phyloP scores from a whole-genome alignment of 1,140 invertebrate species.

The Nixonia krombeini region DNA sequence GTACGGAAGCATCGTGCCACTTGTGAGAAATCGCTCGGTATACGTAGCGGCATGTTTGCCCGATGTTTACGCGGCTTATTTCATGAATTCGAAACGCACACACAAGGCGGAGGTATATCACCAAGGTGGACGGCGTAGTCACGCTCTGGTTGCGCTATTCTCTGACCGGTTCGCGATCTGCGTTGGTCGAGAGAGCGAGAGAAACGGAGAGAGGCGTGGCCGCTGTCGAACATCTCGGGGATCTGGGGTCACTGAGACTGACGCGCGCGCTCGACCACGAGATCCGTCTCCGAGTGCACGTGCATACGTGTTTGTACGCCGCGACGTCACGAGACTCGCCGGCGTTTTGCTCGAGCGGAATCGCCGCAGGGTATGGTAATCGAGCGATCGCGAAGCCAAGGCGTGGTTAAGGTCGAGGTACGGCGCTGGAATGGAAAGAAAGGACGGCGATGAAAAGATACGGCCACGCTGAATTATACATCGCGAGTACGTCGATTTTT shows the following conservation, averaged over 20 bases:
- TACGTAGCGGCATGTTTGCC: background rate
- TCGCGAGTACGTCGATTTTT: background rate
- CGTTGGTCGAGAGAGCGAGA: too few relatives aligned
- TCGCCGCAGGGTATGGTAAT: background rate
- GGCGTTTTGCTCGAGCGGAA: background rate
- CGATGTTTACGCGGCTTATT: too few relatives aligned
- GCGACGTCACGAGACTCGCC: background rate
- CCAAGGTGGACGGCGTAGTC: slow-evolving; percentile 10
- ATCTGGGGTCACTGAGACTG: slow-evolving; percentile 16
- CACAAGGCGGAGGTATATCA: background rate
- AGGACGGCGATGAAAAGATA: background rate
- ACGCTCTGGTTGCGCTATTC: slow-evolving; percentile 29
- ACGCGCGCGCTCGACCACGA: slow-evolving; percentile 9
- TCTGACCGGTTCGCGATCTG: too few relatives aligned
- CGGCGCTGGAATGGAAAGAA: background rate
- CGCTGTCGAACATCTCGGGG: slow-evolving; percentile 17
- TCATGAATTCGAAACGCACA: background rate
- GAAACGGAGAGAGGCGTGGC: slow-evolving; percentile 5
- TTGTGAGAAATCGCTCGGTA: background rate
- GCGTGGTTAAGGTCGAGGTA: slow-evolving; percentile 2
- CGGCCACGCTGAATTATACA: background rate
- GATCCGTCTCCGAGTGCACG: background rate
- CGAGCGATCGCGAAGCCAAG: background rate
- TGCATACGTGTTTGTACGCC: background rate
- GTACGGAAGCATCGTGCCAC: too few relatives aligned